A percentile compares a stretch with the other conserved stretches of the same genome.
Conservation (phyloP, 2,113 vertebrate species). For the Morone saxatilis region DNA sequence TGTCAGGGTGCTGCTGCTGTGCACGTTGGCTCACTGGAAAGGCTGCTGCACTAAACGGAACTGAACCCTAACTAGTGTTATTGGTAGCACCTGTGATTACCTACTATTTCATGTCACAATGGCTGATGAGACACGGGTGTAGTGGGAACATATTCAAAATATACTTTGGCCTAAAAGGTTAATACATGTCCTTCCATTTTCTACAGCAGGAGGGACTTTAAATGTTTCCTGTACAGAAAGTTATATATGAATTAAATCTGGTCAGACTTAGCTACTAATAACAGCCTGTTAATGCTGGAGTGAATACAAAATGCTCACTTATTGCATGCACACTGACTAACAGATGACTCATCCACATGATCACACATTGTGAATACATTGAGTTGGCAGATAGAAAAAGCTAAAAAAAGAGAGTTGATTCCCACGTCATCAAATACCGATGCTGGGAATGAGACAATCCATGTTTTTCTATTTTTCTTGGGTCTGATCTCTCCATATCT, state of each 20-base stretch:
- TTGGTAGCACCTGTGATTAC: too few relatives aligned
- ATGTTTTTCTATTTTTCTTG: too few relatives aligned
- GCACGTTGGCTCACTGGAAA: too few relatives aligned
- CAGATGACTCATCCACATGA: not conserved
- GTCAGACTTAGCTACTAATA: not conserved
- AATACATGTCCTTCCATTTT: not conserved
- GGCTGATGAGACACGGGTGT: too few relatives aligned
- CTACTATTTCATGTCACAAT: too few relatives aligned
- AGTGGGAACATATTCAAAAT: not conserved
- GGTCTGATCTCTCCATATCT: too few relatives aligned
- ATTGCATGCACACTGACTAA: not conserved
- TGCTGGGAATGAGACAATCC: too few relatives aligned
- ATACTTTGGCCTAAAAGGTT: not conserved
- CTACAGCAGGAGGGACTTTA: not conserved
- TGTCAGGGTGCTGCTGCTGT: too few relatives aligned
- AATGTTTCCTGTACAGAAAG: not conserved
- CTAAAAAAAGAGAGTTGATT: too few relatives aligned
- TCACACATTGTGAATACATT: not conserved
- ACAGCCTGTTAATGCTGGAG: not conserved
- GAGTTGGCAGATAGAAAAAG: not conserved
- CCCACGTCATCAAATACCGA: too few relatives aligned
- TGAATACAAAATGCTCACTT: not conserved
- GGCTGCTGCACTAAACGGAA: too few relatives aligned
- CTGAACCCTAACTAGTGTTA: too few relatives aligned
- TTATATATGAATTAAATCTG: not conserved